Percentiles rank a stretch among this genome's conserved stretches.
Evolutionary conservation across 2,113 vertebrate genomes (phyloP).

Genomic region (Dipodomys spectabilis): DNA sequence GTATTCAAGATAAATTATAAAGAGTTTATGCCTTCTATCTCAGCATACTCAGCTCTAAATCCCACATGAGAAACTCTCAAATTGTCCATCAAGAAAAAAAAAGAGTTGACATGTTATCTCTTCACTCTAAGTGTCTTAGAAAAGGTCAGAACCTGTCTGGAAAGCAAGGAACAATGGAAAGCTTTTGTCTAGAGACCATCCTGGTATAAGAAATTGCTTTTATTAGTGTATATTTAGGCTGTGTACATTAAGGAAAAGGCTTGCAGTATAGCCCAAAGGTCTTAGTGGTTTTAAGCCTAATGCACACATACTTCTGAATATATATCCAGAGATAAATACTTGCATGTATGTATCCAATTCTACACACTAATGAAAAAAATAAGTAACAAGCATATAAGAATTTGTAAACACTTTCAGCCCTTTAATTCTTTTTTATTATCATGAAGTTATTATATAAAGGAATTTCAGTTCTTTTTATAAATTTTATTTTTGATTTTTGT

Average conservation of each 20-base stretch:
- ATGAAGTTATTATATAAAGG: no score
- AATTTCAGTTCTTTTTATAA: no score
- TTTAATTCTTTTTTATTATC: no score
- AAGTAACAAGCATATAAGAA: neutral
- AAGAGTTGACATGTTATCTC: neutral
- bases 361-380: slow-evolving; percentile 25
- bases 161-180: slow-evolving; percentile 22
- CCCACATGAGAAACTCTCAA: neutral
- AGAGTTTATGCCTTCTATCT: slow-evolving; percentile 15
- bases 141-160: slow-evolving; percentile 57
- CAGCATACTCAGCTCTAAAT: neutral
- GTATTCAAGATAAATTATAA: slow-evolving; percentile 57
- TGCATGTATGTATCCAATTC: neutral
- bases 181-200: neutral
- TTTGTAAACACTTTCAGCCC: neutral
- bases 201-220: neutral
- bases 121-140: slow-evolving; percentile 46
- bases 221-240: slow-evolving; percentile 39
- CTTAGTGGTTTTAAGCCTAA: slow-evolving; percentile 13
- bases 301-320: neutral
- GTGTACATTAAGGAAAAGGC: slow-evolving; percentile 21
- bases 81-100: slow-evolving; percentile 30
- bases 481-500: no score
- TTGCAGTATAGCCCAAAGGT: neutral
- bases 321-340: neutral